Evolutionary conservation across 1,140 invertebrate species (phyloP), one percentile per base, ranked within the genome.

Genomic region (Caenorhabditis brenneri): DNA sequence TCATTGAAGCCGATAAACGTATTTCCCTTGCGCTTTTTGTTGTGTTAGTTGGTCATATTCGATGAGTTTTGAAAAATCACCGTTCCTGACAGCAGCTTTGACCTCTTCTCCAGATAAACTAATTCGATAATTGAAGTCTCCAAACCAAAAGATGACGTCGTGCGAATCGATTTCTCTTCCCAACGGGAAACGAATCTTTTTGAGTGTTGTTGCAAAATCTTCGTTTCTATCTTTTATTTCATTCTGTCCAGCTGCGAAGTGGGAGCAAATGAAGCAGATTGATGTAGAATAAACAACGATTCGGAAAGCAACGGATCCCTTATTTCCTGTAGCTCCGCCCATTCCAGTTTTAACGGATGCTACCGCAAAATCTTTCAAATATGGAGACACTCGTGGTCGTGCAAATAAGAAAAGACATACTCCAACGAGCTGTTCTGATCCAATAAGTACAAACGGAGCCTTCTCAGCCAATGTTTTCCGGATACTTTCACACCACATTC

Each of bases 141-240:
- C 98, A 91, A 96, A 97, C 97, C 97, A 99, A 91, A 99, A 99
- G 0, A 99, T 94, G 91, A 97, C 98, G 92, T 99, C 97, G 91
- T 99, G 97, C 16, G 95, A 95, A 91, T 95, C 95, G 0, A 99
- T 91, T 0, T 95, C 95, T 84, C 96, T 90, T 89, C 93, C 95
- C 95, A 96, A 96, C 12, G 96, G 96, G 91, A 99, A 99, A 12
- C 94, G 93, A 86, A 99, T 93, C 93, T 97, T 97, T 85, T 95
- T 93, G 0, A 95, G 95, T 55, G 99, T 98, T 92, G 98, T 97
- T 19, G 94, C 93, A 91, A 96, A 99, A 92, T 99, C 97, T 19
- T 95, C 95, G 91, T 99, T 99, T 84, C 97, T 92, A 90, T 99
- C 97, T 53, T 58, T 93, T n/a, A 97, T 94, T 92, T 99, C 96